Base-by-base conservation (phyloP, 2,888 invertebrate genomes). In the Chydorus sphaericus region DNA sequence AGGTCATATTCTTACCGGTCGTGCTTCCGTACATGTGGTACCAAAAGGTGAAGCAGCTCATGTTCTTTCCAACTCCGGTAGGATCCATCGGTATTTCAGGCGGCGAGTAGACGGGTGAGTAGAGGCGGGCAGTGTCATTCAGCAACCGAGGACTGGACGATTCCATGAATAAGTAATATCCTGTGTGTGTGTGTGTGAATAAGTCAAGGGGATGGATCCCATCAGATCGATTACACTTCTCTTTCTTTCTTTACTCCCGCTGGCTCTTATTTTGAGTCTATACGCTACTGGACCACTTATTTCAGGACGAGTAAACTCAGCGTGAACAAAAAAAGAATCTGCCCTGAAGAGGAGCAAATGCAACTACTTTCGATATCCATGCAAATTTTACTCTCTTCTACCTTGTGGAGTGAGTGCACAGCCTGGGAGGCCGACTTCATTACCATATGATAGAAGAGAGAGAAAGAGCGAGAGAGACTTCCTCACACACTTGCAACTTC, bases 121-220 rank as follows among this genome's bases (percentile, higher is more conserved):
- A 69, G 0, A 88, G 73, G 0, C 83, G 77, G 0, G 89, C 83
- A 0, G 78, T 78, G 59, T 83, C 81, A 62, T 83, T 81, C 44
- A 71, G 71, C 14, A 71, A 62, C 14, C 77, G 71, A 0, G 73
- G 71, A 0, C 77, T 74, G 0, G 84, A 79, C 16, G 85, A 81
- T 65, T 91, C 90, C 59, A 89, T 80, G 63, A 85, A 84, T 78
- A 92, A 80, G 68, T 86, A 92, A 64, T 83, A 78, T 0, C 88
- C 88, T 78, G 71, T 59, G n/a, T n/a, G n/a, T n/a, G n/a, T n/a
- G n/a, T n/a, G n/a, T n/a, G n/a, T n/a, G n/a, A n/a, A n/a, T n/a
- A n/a, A n/a, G n/a, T n/a, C n/a, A n/a, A n/a, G n/a, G n/a, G n/a
- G n/a, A n/a, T n/a, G n/a, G n/a, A n/a, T n/a, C n/a, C n/a, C n/a